Evolutionary conservation across 2,113 vertebrate species (phyloP).

Genomic region (Urocolius indicus): DNA sequence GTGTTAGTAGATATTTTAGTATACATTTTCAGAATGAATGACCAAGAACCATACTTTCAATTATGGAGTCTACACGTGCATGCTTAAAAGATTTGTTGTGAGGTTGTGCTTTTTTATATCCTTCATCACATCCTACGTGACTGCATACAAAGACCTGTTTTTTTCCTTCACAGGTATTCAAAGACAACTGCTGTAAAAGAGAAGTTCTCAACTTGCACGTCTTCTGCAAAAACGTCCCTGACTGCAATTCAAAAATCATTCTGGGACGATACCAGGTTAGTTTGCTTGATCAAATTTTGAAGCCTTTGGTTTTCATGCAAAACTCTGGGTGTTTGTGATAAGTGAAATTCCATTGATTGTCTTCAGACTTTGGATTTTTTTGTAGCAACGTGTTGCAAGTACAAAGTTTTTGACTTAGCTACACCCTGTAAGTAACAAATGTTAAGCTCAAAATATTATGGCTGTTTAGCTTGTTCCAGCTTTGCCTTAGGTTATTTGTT

Average conservation of each 20-base stretch:
- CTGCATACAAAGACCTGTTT: neutral
- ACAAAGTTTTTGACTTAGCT: neutral
- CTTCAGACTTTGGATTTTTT: neutral
- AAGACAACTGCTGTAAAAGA: conserved; percentile 90
- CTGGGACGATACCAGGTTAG: conserved; percentile 86
- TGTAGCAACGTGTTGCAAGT: neutral
- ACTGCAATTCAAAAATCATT: conserved; percentile 77
- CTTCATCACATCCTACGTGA: neutral
- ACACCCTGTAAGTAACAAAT: neutral
- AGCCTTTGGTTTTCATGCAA: neutral
- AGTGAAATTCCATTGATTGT: neutral
- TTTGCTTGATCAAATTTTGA: neutral
- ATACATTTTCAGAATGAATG: neutral
- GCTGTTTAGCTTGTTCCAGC: neutral
- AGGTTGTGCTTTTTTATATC: neutral
- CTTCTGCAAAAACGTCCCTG: conserved; percentile 85
- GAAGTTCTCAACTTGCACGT: conserved; percentile 87
- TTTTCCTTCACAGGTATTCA: conserved; percentile 82
- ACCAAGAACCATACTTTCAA: neutral
- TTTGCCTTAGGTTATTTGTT: neutral
- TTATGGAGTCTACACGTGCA: neutral
- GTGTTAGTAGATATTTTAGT: neutral
- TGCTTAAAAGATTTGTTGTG: neutral
- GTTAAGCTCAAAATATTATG: neutral
- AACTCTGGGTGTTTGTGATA: neutral